Percentiles rank a stretch among this genome's conserved stretches.
Conservation (phyloP, 2,888 invertebrate genomes). For the Nebria salina region DNA sequence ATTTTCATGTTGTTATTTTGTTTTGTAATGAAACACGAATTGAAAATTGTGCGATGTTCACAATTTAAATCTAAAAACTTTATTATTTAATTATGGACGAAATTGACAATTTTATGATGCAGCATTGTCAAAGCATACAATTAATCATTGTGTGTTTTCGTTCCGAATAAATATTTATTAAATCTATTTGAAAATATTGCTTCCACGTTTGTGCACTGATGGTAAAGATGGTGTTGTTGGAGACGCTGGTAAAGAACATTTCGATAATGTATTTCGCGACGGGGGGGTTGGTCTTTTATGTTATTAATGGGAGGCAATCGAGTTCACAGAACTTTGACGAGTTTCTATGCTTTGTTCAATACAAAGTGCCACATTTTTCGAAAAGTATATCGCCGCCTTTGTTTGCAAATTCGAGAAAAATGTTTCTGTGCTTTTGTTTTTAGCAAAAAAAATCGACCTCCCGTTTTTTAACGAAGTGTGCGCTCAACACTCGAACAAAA, state of each 20-base stretch:
- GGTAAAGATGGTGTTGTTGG: no score
- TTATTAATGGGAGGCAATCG: not conserved
- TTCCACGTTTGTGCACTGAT: no score
- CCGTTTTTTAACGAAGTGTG: slow-evolving; percentile 1
- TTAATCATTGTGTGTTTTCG: no score
- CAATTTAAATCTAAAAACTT: not conserved
- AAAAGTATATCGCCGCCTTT: not conserved
- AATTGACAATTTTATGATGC: not conserved
- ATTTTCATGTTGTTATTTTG: not conserved
- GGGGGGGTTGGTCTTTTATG: not conserved
- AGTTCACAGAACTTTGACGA: not conserved
- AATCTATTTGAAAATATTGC: no score
- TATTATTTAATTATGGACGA: not conserved
- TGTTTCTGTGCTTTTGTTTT: not conserved
- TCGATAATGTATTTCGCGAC: slow-evolving; percentile 14
- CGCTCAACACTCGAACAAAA: not conserved
- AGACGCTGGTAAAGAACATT: not conserved
- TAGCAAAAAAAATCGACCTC: not conserved
- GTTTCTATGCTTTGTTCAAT: not conserved
- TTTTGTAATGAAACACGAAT: slow-evolving; percentile 5
- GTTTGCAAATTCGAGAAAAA: not conserved
- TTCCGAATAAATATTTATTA: no score
- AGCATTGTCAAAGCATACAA: no score
- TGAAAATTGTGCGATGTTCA: not conserved
- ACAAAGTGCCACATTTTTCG: not conserved